These are phyloP conservation scores for Noctuana brunneofusca DNA, from an alignment of 2,888 invertebrate species.

Conservation along the genomic window DNA sequence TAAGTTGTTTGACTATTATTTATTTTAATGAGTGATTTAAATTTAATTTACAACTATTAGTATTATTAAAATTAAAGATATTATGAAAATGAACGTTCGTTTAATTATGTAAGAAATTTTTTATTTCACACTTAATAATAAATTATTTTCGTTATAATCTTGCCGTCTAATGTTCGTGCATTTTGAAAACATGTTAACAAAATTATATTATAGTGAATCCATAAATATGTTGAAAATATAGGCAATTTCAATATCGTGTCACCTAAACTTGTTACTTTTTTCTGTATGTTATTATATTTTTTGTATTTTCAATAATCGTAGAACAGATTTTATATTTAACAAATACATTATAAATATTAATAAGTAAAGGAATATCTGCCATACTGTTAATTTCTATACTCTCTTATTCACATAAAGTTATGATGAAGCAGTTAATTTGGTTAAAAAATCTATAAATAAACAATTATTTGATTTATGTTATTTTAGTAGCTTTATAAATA, in stretches of 20 bases:
- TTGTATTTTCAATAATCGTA: background rate
- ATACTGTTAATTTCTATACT: background rate
- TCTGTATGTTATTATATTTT: background rate
- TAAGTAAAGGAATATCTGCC: background rate
- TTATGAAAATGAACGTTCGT: background rate
- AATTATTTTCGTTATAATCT: conserved; percentile 9
- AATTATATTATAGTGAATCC: conserved; percentile 5
- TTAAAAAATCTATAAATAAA: background rate
- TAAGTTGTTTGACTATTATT: conserved; percentile 4
- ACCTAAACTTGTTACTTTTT: background rate
- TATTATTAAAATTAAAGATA: conserved; percentile 1
- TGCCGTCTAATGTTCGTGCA: conserved; percentile 7
- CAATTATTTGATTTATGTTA: conserved; percentile 18
- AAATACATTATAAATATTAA: background rate
- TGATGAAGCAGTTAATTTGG: background rate
- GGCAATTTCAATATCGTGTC: too few species aligned
- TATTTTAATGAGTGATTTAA: background rate
- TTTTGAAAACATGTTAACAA: background rate
- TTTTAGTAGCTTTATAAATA: conserved; percentile 64
- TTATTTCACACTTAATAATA: background rate
- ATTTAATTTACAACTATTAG: background rate
- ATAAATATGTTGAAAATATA: background rate
- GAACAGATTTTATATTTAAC: background rate
- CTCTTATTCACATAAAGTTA: background rate
- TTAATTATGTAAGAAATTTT: background rate